phyloP scores from a whole-genome alignment of 2,113 vertebrate genomes.

The Solea solea region DNA sequence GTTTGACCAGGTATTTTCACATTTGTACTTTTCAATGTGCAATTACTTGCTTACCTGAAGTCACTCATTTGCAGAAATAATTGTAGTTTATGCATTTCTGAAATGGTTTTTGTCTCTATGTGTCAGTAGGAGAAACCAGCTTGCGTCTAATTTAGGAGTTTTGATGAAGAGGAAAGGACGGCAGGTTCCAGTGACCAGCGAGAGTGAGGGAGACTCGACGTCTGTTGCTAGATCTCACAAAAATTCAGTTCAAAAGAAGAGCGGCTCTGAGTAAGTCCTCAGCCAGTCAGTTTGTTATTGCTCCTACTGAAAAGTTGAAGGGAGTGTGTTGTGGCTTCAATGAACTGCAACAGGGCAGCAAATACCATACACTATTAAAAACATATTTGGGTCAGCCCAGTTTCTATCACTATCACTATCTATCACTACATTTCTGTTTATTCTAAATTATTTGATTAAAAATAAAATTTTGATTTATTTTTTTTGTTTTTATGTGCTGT shows the following conservation, averaged over 20 bases:
- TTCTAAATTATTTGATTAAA: too few relatives aligned
- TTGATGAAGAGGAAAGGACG: background rate
- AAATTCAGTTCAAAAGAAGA: constrained; percentile 6
- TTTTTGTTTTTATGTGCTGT: background rate
- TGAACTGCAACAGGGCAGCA: too few relatives aligned
- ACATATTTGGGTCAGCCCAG: too few relatives aligned
- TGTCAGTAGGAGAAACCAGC: constrained; percentile 31
- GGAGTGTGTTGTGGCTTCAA: background rate
- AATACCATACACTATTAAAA: too few relatives aligned
- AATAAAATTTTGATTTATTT: too few relatives aligned
- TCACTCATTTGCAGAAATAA: background rate
- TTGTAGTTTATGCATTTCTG: constrained; percentile 12
- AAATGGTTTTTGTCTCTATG: background rate
- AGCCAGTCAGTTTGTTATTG: background rate
- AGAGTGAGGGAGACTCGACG: constrained; percentile 49
- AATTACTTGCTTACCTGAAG: background rate
- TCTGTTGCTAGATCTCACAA: background rate
- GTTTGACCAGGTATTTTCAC: too few relatives aligned
- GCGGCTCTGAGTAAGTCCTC: constrained; percentile 38
- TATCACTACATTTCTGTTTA: too few relatives aligned
- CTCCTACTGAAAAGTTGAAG: background rate
- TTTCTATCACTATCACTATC: too few relatives aligned
- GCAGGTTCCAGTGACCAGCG: constrained; percentile 22
- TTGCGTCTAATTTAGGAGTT: constrained; percentile 1
- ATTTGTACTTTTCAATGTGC: background rate